Base-by-base conservation (phyloP, 2,113 vertebrate species). In the Callionymus lyra region DNA sequence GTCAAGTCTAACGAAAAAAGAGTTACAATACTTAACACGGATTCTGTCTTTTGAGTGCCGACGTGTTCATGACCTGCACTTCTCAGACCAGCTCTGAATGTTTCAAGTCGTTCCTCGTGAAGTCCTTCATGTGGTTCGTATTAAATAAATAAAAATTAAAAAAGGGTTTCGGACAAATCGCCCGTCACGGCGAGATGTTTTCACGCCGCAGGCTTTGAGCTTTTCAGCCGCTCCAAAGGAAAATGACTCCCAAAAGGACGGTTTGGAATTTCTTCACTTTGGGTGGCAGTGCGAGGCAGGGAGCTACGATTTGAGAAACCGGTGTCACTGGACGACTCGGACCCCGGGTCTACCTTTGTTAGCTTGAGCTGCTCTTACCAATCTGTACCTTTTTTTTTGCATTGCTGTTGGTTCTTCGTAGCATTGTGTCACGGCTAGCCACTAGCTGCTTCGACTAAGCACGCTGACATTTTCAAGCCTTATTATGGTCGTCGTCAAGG, bases 401-500 rank as follows among this genome's bases (percentile, higher is more conserved):
- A 67, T 40, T 52, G 46, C 21, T 27, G 21, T 27, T n/a, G n/a
- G n/a, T n/a, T n/a, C 21, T 5, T 27, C 21, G n/a, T n/a, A n/a
- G n/a, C n/a, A n/a, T 27, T 27, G 21, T 8, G 4, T 27, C 21
- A 27, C 21, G 21, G 21, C 21, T 27, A 27, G 8, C 36, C 47
- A 8, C 21, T 27, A 27, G 8, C 36, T 49, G 38, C 47, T 47
- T 50, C 56, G 44, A 43, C 44, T 3, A 3, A 55, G 59, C 38
- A n/a, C 27, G 47, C 49, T 78, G 73, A 78, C 75, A 73, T 77
- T 76, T 72, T 49, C 50, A 53, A 56, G 50, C 65, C 59, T 59
- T 54, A 41, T 44, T 44, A 3, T 32, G 37, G 47, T 52, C 46
- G 66, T 77, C 27, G 33, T 54, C 63, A 60, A 31, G 43, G 68